phyloP scores from a whole-genome alignment of 2,797 vertebrate genomes.

The Acomys russatus region DNA sequence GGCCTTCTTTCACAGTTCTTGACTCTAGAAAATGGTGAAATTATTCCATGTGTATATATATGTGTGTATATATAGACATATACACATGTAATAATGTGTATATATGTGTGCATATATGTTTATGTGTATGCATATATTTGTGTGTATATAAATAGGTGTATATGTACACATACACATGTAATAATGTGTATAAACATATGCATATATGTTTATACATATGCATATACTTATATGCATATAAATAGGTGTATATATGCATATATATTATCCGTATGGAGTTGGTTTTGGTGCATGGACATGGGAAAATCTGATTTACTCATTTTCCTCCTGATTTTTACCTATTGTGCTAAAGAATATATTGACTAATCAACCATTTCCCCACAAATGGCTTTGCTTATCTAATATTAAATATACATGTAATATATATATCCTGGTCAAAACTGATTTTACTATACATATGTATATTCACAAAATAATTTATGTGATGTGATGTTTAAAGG shows the following conservation, averaged over 20 bases:
- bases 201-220: too few relatives aligned
- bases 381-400: not conserved
- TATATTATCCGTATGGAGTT: not conserved
- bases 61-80: too few relatives aligned
- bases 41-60: not conserved
- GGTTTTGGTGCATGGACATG: not conserved
- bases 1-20: not conserved
- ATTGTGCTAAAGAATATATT: slow-evolving; percentile 2
- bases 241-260: not conserved
- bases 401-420: not conserved
- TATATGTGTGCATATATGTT: not conserved
- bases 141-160: too few relatives aligned
- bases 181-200: not conserved
- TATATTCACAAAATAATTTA: not conserved
- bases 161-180: too few relatives aligned
- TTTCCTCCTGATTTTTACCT: slow-evolving; percentile 36
- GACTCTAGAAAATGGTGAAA: not conserved
- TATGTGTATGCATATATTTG: not conserved
- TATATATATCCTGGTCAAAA: not conserved
- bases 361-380: not conserved
- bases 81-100: too few relatives aligned
- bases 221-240: not conserved
- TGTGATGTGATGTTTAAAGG: not conserved
- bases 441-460: not conserved
- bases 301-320: not conserved